Conservation (phyloP, 2,113 vertebrate genomes). For the Vireo altiloquus region DNA sequence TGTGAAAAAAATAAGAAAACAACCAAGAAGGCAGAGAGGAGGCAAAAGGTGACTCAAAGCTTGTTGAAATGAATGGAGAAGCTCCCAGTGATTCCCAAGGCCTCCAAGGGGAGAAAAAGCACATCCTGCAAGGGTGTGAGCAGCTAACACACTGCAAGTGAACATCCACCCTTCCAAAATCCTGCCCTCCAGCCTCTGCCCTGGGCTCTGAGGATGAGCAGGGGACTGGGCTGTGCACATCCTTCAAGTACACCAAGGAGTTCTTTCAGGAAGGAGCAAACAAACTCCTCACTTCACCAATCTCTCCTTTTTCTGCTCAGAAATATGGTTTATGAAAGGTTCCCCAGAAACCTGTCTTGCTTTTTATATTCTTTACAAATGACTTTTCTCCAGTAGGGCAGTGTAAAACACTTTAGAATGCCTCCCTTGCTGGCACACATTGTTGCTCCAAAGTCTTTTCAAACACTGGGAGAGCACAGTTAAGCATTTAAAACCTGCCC, state of each 20-base stretch:
- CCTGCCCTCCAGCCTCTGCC: neutral
- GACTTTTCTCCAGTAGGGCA: neutral
- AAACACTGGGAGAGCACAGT: conserved; percentile 21
- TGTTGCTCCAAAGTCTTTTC: conserved; percentile 45
- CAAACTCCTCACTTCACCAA: neutral
- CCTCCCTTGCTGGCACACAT: neutral
- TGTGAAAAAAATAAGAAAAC: neutral
- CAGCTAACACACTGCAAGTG: neutral
- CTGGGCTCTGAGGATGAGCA: neutral
- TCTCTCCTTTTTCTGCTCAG: neutral
- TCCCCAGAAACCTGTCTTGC: neutral
- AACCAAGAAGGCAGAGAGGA: neutral
- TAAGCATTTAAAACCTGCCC: neutral
- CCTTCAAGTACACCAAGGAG: neutral
- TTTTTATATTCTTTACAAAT: neutral
- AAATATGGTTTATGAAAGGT: neutral
- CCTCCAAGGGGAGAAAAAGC: neutral
- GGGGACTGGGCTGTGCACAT: neutral
- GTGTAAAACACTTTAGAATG: neutral
- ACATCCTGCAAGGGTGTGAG: neutral
- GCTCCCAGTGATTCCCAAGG: neutral
- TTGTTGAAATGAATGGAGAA: neutral
- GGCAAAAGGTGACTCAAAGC: neutral
- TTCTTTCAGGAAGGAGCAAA: neutral
- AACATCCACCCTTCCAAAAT: neutral